Percentiles rank a stretch among this genome's conserved stretches.
phyloP scores from a whole-genome alignment of 2,888 invertebrate genomes.

The Sceliomorpha sp. region DNA sequence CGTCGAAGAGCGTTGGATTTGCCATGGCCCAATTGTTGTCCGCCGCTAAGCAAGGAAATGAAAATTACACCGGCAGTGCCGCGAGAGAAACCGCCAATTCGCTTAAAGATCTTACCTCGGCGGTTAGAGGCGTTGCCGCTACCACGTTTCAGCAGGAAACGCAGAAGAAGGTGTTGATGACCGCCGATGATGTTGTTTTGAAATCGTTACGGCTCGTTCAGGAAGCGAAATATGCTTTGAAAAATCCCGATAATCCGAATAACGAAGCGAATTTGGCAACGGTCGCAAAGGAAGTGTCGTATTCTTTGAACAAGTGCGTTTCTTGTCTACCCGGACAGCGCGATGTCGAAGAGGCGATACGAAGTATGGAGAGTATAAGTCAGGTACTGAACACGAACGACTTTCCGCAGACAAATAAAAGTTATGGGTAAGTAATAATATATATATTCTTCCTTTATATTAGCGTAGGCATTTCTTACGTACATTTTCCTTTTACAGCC shows the following conservation, averaged over 20 bases:
- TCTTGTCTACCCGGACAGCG: constrained; percentile 95
- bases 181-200: constrained; percentile 90
- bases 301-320: constrained; percentile 85
- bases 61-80: constrained; percentile 89
- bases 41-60: constrained; percentile 90
- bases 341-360: constrained; percentile 94
- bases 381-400: constrained; percentile 87
- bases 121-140: constrained; percentile 90
- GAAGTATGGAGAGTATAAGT: constrained; percentile 89
- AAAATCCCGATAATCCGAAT: constrained; percentile 84
- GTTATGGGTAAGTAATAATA: constrained; percentile 85
- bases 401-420: constrained; percentile 88
- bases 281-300: constrained; percentile 87
- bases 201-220: constrained; percentile 89
- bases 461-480: no score
- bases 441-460: constrained; percentile 7
- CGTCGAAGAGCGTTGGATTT: constrained; percentile 89
- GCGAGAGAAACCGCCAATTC: constrained; percentile 90
- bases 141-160: constrained; percentile 84
- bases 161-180: constrained; percentile 84
- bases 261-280: constrained; percentile 84
- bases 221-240: constrained; percentile 89
- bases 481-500: no score
- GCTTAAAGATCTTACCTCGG: constrained; percentile 87
- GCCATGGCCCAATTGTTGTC: constrained; percentile 92